Conservation (phyloP, 2,888 invertebrate species). For the Teinopalpus imperialis region DNA sequence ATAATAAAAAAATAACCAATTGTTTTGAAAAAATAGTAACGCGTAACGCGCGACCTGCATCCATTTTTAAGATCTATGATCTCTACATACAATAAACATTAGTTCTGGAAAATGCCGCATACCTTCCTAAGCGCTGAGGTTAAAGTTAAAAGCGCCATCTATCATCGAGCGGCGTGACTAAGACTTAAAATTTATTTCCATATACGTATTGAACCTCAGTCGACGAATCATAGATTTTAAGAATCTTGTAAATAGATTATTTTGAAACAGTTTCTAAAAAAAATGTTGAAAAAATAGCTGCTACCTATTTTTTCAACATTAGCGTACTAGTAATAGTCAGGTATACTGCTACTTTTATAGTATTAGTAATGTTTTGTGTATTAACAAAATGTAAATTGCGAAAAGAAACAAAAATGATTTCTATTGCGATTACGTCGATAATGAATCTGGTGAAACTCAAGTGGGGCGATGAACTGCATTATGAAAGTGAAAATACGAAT, state of each 20-base stretch:
- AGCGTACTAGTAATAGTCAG: too few species aligned
- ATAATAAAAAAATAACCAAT: too few species aligned
- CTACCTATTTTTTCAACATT: too few species aligned
- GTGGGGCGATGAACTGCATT: constrained; percentile 61
- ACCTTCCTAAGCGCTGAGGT: constrained; percentile 34
- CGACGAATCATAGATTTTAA: too few species aligned
- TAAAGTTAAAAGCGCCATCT: constrained; percentile 54
- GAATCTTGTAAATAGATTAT: too few species aligned
- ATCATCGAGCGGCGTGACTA: constrained; percentile 55
- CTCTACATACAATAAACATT: constrained; percentile 31
- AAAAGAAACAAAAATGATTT: constrained; percentile 3
- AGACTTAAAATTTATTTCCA: background rate
- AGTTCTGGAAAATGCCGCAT: constrained; percentile 18
- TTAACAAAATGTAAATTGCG: background rate
- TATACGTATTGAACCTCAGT: too few species aligned
- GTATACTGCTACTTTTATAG: too few species aligned
- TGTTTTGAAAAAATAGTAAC: too few species aligned
- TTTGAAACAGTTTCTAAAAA: too few species aligned
- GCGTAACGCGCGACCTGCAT: too few species aligned
- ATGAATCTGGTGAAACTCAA: constrained; percentile 27
- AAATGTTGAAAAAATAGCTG: too few species aligned
- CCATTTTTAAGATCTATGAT: background rate
- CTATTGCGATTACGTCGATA: constrained; percentile 25
- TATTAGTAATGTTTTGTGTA: too few species aligned
- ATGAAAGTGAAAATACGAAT: constrained; percentile 80